These are phyloP conservation scores for Nymphalis io DNA, from an alignment of 1,140 invertebrate genomes.

Conservation along the genomic window DNA sequence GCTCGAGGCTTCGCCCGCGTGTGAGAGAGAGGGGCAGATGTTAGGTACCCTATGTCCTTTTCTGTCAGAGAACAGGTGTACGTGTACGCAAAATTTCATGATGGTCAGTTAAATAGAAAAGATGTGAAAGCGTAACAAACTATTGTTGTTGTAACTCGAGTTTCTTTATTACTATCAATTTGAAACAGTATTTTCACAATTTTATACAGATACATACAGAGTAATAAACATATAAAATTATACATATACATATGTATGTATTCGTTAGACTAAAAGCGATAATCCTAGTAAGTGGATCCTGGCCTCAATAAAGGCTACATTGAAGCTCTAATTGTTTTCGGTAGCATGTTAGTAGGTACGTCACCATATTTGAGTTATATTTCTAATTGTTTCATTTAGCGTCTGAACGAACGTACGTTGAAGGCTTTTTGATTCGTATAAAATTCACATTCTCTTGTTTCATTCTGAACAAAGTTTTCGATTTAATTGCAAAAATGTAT, in stretches of 20 bases:
- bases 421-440: constrained; percentile 47
- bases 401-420: constrained; percentile 40
- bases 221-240: not conserved
- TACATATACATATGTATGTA: not conserved
- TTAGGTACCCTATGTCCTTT: too few relatives aligned
- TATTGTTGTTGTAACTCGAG: too few relatives aligned
- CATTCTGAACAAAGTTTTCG: not conserved
- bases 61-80: too few relatives aligned
- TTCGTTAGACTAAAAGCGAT: constrained; percentile 36
- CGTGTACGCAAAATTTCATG: too few relatives aligned
- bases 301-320: constrained; percentile 51
- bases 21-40: too few relatives aligned
- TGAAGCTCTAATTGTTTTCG: constrained; percentile 63
- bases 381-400: constrained; percentile 69
- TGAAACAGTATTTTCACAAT: too few relatives aligned
- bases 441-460: not conserved
- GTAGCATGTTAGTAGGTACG: constrained; percentile 56
- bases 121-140: too few relatives aligned
- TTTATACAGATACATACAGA: not conserved
- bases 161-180: too few relatives aligned
- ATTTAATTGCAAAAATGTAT: not conserved
- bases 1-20: too few relatives aligned
- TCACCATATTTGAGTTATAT: constrained; percentile 52
- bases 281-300: constrained; percentile 52
- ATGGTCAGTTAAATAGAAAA: too few relatives aligned